Evolutionary conservation across 2,888 invertebrate genomes (phyloP), one percentile per base, ranked within the genome.

Genomic region (Corythucha ciliata): DNA sequence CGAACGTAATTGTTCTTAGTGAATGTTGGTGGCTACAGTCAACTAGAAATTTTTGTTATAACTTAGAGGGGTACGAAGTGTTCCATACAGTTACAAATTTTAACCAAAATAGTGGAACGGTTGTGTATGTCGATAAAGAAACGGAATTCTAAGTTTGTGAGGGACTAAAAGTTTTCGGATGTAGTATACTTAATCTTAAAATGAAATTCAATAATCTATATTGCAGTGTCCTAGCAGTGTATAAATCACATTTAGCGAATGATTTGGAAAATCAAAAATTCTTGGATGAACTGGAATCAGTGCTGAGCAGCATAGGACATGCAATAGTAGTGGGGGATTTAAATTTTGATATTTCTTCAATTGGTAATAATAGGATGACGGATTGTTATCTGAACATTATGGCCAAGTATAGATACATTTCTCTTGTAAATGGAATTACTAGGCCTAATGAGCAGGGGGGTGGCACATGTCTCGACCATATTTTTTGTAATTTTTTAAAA

Each of bases 81-180:
- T 37, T 20, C 20, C 24, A 12, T 20, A 37, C 37, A 14, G 24
- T n/a, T 14, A 10, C 12, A 3, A 37, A 37, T 10, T 20, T 37
- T 20, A 37, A 37, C 24, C 37, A 37, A 37, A 37, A 37, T n/a
- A 37, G 37, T 37, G 37, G 37, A 10, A 36, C 37, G 20, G 16
- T 14, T 8, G 37, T 36, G 8, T 36, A 21, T 36, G 12, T 36
- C 8, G 22, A 36, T 21, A 36, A 5, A 6, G 16, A 22, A 21
- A 36, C 22, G 8, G 37, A 3, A 36, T 6, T 36, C 7, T 8
- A 21, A 6, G 22, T 8, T 36, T 20, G 7, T 6, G 37, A 36
- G 37, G 37, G 22, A 22, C 37, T 22, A 14, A 36, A 8, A 8
- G 37, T 36, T 8, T 36, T 21, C 37, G 37, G 37, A 7, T 36